These are phyloP conservation scores for Neosalanx taihuensis DNA, from an alignment of 2,797 vertebrate genomes.

Conservation along the genomic window DNA sequence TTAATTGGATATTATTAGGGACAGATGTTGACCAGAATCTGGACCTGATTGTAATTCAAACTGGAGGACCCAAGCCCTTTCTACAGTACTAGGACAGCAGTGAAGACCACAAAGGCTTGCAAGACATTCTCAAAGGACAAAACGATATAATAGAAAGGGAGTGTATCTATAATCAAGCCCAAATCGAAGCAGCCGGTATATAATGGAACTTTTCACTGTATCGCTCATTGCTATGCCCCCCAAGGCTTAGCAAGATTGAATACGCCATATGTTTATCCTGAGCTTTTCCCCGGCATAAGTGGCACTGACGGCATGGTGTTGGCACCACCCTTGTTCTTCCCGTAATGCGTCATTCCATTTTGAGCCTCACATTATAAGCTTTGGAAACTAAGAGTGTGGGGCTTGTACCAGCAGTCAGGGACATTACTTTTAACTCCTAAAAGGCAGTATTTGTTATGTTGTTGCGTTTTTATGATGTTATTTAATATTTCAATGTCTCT, in stretches of 20 bases:
- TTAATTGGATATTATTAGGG: too few species aligned
- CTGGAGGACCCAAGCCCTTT: conserved; percentile 21
- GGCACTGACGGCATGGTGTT: conserved; percentile 60
- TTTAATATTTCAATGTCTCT: too few species aligned
- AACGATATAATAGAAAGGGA: conserved; percentile 24
- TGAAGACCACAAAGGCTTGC: conserved; percentile 32
- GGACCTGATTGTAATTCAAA: conserved; percentile 13
- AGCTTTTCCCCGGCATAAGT: conserved; percentile 58
- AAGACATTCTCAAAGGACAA: conserved; percentile 31
- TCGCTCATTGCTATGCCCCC: conserved; percentile 52
- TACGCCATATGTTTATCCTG: conserved; percentile 69
- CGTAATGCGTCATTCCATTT: conserved; percentile 63
- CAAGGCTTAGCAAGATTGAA: conserved; percentile 69
- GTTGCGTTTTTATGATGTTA: too few species aligned
- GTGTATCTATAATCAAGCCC: conserved; percentile 59
- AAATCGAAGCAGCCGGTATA: conserved; percentile 60
- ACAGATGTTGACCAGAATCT: too few species aligned
- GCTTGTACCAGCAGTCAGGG: conserved; percentile 35
- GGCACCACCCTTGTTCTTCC: conserved; percentile 58
- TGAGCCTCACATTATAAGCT: conserved; percentile 48
- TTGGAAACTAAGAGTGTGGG: conserved; percentile 18
- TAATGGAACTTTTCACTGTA: conserved; percentile 65
- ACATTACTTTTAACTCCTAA: background rate
- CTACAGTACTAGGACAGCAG: conserved; percentile 39
- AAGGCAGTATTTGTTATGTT: too few species aligned